A percentile compares a stretch with the other conserved stretches of the same genome.
phyloP scores from a whole-genome alignment of 2,888 invertebrate genomes.

The Cryptocephalus primarius region DNA sequence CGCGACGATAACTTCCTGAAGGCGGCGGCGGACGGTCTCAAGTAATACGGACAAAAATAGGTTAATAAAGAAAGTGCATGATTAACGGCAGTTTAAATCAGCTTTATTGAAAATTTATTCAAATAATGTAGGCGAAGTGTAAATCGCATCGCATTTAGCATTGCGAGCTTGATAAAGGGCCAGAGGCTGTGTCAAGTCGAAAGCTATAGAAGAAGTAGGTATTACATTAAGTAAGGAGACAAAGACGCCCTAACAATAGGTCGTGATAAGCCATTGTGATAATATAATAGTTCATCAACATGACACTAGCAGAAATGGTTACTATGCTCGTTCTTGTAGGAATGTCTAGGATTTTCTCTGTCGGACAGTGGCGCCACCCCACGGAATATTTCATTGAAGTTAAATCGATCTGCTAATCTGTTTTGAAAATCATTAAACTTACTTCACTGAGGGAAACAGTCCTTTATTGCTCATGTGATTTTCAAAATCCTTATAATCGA shows the following conservation, averaged over 20 bases:
- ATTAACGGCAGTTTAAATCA: slow-evolving; percentile 5
- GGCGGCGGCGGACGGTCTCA: neutral
- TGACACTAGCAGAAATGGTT: slow-evolving; percentile 26
- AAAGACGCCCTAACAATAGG: slow-evolving; percentile 25
- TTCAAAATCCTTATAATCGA: no score
- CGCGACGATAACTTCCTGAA: neutral
- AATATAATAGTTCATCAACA: slow-evolving; percentile 36
- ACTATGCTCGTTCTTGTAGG: no score
- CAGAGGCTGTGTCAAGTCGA: neutral
- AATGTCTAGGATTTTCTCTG: no score
- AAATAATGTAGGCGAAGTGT: slow-evolving; percentile 5
- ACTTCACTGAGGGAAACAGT: no score
- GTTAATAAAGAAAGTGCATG: slow-evolving; percentile 5
- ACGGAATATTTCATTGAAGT: no score
- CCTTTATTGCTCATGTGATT: no score
- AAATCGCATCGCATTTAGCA: slow-evolving; percentile 2
- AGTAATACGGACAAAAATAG: neutral
- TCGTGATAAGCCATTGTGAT: slow-evolving; percentile 35
- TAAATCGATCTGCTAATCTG: no score
- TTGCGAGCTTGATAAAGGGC: no score
- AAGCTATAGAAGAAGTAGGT: neutral
- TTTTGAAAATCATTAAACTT: no score
- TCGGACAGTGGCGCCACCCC: no score
- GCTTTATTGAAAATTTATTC: slow-evolving; percentile 10
- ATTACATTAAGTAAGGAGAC: slow-evolving; percentile 3